Evolutionary conservation across 2,113 vertebrate species (phyloP).

Genomic region (Notothenia coriiceps): DNA sequence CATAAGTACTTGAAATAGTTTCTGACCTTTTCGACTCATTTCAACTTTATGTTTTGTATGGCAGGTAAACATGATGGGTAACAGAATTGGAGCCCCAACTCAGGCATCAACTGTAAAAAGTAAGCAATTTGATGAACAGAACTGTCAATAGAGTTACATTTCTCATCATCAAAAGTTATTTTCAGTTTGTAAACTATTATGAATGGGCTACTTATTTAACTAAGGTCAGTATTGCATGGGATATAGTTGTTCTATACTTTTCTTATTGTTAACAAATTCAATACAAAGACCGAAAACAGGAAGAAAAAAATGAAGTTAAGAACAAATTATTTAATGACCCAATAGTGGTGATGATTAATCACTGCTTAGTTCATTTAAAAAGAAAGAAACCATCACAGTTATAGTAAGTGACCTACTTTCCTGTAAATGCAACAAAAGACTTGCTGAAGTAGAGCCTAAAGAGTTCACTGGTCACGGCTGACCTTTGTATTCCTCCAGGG

Average conservation of each 20-base stretch:
- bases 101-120: conserved; percentile 34
- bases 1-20: not conserved
- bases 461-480: not conserved
- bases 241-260: too few relatives aligned
- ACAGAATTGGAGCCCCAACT: conserved; percentile 71
- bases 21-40: not conserved
- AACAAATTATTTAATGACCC: not conserved
- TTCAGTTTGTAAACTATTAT: too few relatives aligned
- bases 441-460: conserved; percentile 7
- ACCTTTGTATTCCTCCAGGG: not conserved
- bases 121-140: too few relatives aligned
- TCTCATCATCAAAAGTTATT: too few relatives aligned
- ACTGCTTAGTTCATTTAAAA: too few relatives aligned
- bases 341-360: not conserved
- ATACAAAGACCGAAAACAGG: not conserved
- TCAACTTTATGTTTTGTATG: not conserved
- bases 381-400: not conserved
- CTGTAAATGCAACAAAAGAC: not conserved
- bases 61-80: conserved; percentile 70
- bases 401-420: conserved; percentile 11
- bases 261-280: not conserved
- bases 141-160: too few relatives aligned
- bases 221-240: too few relatives aligned
- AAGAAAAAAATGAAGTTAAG: not conserved
- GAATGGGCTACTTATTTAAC: too few relatives aligned